These are phyloP conservation scores for Ursus arctos DNA, from an alignment of 2,113 vertebrate species.

Conservation along the genomic window DNA sequence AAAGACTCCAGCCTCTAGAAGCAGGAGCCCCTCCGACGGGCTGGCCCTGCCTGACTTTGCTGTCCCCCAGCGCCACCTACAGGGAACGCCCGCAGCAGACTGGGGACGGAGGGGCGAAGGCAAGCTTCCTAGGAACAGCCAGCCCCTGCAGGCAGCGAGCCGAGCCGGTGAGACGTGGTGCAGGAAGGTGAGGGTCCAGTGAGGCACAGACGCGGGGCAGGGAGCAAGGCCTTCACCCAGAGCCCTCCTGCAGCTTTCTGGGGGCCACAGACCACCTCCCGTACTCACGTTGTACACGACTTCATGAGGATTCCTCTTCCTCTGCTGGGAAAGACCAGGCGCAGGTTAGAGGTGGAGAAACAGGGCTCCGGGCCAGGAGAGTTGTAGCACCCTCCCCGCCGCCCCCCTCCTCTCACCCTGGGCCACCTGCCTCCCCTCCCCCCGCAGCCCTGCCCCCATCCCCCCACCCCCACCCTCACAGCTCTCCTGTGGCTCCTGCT, in stretches of 20 bases:
- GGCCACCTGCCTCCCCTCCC: fast-evolving
- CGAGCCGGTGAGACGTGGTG: no score
- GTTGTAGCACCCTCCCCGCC: not conserved
- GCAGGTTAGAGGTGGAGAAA: not conserved
- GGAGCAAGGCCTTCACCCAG: fast-evolving
- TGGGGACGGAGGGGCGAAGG: no score
- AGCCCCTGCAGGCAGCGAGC: not conserved
- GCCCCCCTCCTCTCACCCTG: not conserved
- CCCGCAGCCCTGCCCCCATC: not conserved
- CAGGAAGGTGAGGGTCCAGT: not conserved
- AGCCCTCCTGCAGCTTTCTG: not conserved
- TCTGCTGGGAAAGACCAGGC: constrained; percentile 80
- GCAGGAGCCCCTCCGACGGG: not conserved
- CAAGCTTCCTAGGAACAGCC: not conserved
- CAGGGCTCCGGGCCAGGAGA: not conserved
- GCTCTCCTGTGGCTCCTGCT: fast-evolving
- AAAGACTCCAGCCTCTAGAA: not conserved
- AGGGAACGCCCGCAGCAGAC: not conserved
- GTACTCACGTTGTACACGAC: constrained; percentile 88
- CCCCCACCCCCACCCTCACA: fast-evolving
- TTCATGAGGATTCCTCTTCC: constrained; percentile 86
- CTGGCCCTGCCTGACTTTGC: not conserved
- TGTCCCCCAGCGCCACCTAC: not conserved
- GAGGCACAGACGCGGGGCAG: fast-evolving
- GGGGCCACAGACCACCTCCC: no score